Percentiles rank a stretch among this genome's conserved stretches.
Conservation (phyloP, 2,888 invertebrate species). For the Melieria picta region DNA sequence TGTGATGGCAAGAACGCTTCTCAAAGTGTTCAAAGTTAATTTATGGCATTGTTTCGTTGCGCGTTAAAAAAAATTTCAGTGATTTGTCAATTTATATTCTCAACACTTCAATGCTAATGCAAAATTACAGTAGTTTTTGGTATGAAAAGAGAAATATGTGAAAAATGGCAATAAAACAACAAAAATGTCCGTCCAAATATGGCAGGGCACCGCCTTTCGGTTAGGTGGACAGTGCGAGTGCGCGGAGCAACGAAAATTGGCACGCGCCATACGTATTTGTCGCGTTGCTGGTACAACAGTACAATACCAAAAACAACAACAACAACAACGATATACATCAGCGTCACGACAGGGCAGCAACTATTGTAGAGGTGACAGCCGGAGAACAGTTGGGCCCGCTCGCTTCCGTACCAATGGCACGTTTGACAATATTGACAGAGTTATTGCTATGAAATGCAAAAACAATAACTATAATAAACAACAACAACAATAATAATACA, state of each 20-base stretch:
- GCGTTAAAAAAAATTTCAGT: too few species aligned
- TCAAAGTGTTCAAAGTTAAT: too few species aligned
- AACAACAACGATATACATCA: background rate
- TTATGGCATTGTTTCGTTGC: too few species aligned
- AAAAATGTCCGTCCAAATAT: slow-evolving; percentile 14
- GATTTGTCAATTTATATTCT: slow-evolving; percentile 8
- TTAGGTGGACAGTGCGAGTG: background rate
- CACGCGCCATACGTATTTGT: slow-evolving; percentile 54
- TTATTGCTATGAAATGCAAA: slow-evolving; percentile 14
- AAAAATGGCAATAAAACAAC: background rate
- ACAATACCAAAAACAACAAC: background rate
- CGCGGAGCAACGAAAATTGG: slow-evolving; percentile 41
- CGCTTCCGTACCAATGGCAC: slow-evolving; percentile 60
- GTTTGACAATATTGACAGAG: slow-evolving; percentile 44
- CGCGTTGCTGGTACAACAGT: background rate
- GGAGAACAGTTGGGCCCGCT: background rate
- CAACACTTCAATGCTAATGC: slow-evolving; percentile 7
- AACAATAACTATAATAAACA: background rate
- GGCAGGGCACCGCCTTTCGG: slow-evolving; percentile 22
- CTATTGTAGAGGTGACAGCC: too few species aligned
- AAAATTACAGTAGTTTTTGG: too few species aligned
- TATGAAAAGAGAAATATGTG: too few species aligned
- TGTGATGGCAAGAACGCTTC: slow-evolving; percentile 6
- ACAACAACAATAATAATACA: too few species aligned
- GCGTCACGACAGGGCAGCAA: background rate